Base-by-base conservation (phyloP, 2,797 vertebrate genomes). In the Tokudaia muenninki region DNA sequence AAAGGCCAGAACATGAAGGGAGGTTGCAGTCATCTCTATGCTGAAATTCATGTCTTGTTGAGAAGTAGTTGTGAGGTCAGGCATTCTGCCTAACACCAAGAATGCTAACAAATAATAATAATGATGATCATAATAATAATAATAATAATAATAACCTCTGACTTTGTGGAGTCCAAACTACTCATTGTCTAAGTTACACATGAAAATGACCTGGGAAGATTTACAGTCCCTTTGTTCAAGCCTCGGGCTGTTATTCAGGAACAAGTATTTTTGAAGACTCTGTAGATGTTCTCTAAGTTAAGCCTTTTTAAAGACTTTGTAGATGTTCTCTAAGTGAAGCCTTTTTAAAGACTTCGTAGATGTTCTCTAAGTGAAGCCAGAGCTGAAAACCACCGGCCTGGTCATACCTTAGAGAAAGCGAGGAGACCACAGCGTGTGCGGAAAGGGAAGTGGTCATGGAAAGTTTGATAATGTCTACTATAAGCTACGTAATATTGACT, bases 371-470 rank as follows among this genome's bases (percentile, higher is more conserved):
- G 77, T 59, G 70, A 98, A 96, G 59, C 63, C 41, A 26, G n/a
- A 57, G 41, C 63, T 72, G 92, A 90, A 96, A 97, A 95, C 47
- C 93, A 95, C 61, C 52, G 50, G 55, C 41, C 80, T 92, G 57
- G n/a, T 80, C 80, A 57, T 89, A 95, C 16, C 63, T 50, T 55
- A 72, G 47, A 75, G 79, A 93, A 59, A 93, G 86, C 21, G 22
- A 83, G 34, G 37, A 96, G 97, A 92, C 90, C 93, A 55, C 91
- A 92, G 91, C 47, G 47, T 78, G n/a, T 91, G 94, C 92, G 92
- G 75, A 94, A 97, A 86, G 92, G 97, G 97, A 97, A 96, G 90
- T 95, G 81, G 94, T 97, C 16, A 17, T 94, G 94, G 94, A 96
- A 97, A 97, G 57, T 95, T 95, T 95, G 57, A 59, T 81, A 14